phyloP scores from a whole-genome alignment of 1,140 invertebrate genomes.

The Caenorhabditis inopinata region DNA sequence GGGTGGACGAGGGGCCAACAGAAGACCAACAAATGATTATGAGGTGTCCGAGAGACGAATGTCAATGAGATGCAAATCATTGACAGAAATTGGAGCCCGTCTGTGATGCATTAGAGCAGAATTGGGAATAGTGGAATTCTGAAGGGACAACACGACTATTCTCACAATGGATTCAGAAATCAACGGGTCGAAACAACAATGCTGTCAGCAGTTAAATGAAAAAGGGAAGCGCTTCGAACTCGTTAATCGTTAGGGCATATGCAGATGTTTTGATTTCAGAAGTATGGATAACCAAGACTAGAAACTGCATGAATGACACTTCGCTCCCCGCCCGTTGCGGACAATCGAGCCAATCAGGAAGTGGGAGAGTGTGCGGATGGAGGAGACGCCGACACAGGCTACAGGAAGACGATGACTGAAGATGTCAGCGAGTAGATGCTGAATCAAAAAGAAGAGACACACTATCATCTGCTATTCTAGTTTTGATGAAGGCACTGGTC shows the following conservation, averaged over 20 bases:
- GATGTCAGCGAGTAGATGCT: neutral
- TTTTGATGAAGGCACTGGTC: neutral
- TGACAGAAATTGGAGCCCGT: slow-evolving; percentile 24
- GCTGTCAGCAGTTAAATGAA: too few relatives aligned
- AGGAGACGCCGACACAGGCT: neutral
- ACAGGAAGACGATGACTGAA: slow-evolving; percentile 30
- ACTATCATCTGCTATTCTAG: slow-evolving; percentile 34
- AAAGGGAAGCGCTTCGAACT: too few relatives aligned
- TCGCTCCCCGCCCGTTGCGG: neutral
- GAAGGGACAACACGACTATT: too few relatives aligned
- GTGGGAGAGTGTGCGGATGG: neutral
- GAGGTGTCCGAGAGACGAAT: neutral
- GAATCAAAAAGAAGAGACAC: neutral
- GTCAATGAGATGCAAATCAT: slow-evolving; percentile 29
- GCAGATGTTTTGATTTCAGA: slow-evolving; percentile 9
- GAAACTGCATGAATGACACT: neutral
- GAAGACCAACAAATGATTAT: too few relatives aligned
- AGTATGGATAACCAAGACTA: neutral
- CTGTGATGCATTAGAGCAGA: too few relatives aligned
- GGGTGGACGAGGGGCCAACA: too few relatives aligned
- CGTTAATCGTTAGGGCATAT: too few relatives aligned
- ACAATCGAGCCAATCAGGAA: slow-evolving; percentile 33
- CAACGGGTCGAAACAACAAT: too few relatives aligned
- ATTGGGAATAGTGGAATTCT: neutral
- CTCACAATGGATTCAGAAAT: neutral